A percentile compares a stretch with the other conserved stretches of the same genome.
These are phyloP conservation scores for Pangasianodon gigas DNA, from an alignment of 2,113 vertebrate species.

Conservation along the genomic window DNA sequence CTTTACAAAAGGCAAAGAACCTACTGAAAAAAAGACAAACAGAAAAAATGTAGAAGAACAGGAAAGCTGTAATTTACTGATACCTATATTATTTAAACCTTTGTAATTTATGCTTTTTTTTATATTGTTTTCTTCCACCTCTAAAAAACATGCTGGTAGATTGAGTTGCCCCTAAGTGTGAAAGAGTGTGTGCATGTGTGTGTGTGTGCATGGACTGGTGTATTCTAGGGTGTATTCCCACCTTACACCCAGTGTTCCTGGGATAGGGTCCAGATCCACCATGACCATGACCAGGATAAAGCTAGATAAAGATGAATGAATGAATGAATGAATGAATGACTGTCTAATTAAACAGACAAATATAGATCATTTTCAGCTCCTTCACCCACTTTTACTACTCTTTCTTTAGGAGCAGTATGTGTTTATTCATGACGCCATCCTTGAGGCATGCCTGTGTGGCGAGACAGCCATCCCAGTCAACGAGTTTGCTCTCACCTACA, in stretches of 20 bases:
- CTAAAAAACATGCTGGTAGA: background rate
- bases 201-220: background rate
- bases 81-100: background rate
- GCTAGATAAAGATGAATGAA: background rate
- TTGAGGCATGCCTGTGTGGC: conserved; percentile 94
- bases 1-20: background rate
- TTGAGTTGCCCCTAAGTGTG: background rate
- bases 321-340: background rate
- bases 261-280: background rate
- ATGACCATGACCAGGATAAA: background rate
- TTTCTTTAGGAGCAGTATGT: conserved; percentile 87
- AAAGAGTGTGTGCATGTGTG: background rate
- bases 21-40: background rate
- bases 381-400: background rate
- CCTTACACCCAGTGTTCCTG: background rate
- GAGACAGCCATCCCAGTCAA: conserved; percentile 89
- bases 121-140: no score
- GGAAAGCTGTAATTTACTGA: background rate
- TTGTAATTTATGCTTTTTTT: background rate
- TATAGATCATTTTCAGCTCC: background rate
- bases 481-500: conserved; percentile 88
- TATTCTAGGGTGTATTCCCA: background rate
- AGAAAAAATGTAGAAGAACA: background rate
- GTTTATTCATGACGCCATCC: conserved; percentile 94
- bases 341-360: conserved; percentile 11